Conservation (phyloP, 2,113 vertebrate species). For the Zeus faber region DNA sequence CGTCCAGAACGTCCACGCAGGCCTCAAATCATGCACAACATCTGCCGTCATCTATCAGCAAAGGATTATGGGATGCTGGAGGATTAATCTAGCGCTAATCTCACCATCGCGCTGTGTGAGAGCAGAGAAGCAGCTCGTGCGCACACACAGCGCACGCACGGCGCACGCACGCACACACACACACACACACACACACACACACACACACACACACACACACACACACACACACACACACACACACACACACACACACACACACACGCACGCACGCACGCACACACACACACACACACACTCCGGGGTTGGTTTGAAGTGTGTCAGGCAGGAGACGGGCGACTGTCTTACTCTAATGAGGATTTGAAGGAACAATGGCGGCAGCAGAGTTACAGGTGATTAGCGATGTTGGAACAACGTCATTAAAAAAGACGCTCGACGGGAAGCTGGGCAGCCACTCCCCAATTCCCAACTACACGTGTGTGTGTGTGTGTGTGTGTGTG, state of each 20-base stretch:
- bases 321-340: conserved; percentile 13
- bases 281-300: too few species aligned
- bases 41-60: too few species aligned
- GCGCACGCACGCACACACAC: conserved; percentile 14
- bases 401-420: conserved; percentile 41
- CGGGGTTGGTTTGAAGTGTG: too few species aligned
- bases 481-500: not conserved
- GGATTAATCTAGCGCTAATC: conserved; percentile 60
- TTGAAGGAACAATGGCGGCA: conserved; percentile 43
- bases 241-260: too few species aligned
- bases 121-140: conserved; percentile 19
- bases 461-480: too few species aligned
- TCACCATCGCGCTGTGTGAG: conserved; percentile 43
- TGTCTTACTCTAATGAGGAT: conserved; percentile 24
- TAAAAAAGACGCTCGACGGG: conserved; percentile 32
- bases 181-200: too few species aligned
- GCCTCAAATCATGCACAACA: conserved; percentile 44
- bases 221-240: too few species aligned
- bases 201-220: too few species aligned
- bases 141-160: not conserved
- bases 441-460: conserved; percentile 20
- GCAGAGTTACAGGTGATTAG: conserved; percentile 43
- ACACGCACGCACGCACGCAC: too few species aligned
- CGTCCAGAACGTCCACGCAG: conserved; percentile 23
- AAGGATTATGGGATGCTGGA: conserved; percentile 53